phyloP scores from a whole-genome alignment of 2,113 vertebrate genomes.

The Salminus brasiliensis region DNA sequence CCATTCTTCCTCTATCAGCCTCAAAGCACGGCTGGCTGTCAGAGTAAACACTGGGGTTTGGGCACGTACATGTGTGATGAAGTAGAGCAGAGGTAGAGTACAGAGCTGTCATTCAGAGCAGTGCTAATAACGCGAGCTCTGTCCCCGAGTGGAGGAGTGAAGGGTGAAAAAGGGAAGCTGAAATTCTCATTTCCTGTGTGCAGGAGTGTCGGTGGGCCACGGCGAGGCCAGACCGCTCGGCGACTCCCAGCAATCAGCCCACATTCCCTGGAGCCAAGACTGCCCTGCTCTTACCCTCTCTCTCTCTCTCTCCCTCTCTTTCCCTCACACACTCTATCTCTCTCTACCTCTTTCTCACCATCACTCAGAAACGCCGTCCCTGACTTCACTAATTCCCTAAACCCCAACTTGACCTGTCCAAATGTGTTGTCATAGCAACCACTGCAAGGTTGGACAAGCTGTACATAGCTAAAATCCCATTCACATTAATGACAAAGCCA shows the following conservation, averaged over 20 bases:
- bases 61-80: too few species aligned
- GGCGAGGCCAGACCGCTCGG: conserved; percentile 64
- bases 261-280: conserved; percentile 37
- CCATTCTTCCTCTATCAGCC: too few species aligned
- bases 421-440: too few species aligned
- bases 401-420: too few species aligned
- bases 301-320: neutral
- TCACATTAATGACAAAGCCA: too few species aligned
- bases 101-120: neutral
- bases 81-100: neutral
- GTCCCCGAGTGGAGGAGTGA: conserved; percentile 49
- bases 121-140: conserved; percentile 17
- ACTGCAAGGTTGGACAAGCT: too few species aligned
- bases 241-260: conserved; percentile 73
- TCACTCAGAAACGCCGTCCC: too few species aligned
- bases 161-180: conserved; percentile 74
- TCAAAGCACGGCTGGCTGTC: too few species aligned
- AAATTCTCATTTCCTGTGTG: conserved; percentile 78
- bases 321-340: neutral
- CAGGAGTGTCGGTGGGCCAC: conserved; percentile 63
- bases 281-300: neutral
- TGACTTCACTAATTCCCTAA: too few species aligned
- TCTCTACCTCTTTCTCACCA: neutral
- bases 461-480: too few species aligned
- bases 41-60: too few species aligned